Percentiles rank a stretch among this genome's conserved stretches.
Conservation (phyloP, 2,113 vertebrate species). For the Phaethornis superciliosus region DNA sequence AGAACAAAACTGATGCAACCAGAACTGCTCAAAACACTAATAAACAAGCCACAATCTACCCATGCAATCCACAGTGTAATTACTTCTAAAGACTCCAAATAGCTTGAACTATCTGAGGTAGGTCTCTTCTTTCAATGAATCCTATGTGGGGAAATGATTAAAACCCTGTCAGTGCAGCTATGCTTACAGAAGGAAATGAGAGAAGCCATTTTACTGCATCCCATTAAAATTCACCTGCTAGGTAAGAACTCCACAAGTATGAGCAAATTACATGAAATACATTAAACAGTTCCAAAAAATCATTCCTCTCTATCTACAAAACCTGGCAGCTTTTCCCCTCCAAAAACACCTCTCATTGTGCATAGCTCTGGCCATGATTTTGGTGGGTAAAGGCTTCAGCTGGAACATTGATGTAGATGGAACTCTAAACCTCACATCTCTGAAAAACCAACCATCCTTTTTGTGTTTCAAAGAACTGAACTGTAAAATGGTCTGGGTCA, state of each 20-base stretch:
- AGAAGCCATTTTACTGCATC: neutral
- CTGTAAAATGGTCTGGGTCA: rapidly evolving
- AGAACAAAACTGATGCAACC: neutral
- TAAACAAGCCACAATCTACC: conserved; percentile 39
- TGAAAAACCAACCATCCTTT: neutral
- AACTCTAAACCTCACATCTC: neutral
- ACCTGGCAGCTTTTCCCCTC: neutral
- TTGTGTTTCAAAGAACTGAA: neutral
- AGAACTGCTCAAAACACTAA: conserved; percentile 10
- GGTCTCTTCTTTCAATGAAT: neutral
- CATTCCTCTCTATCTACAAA: neutral
- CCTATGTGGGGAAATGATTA: neutral
- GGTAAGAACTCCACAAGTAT: neutral
- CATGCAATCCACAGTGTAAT: conserved; percentile 49
- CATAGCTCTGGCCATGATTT: neutral
- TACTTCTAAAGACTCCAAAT: conserved; percentile 24
- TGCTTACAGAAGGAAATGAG: neutral
- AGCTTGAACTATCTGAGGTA: conserved; percentile 29
- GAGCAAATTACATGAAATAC: neutral
- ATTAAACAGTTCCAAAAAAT: neutral
- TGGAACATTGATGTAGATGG: rapidly evolving
- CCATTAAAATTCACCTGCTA: neutral
- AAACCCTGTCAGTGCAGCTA: neutral
- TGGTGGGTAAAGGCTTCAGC: neutral
- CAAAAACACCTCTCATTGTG: neutral